These are phyloP conservation scores for Oikopleura dioica DNA, from an alignment of 23 tunicate species.

Conservation along the genomic window DNA sequence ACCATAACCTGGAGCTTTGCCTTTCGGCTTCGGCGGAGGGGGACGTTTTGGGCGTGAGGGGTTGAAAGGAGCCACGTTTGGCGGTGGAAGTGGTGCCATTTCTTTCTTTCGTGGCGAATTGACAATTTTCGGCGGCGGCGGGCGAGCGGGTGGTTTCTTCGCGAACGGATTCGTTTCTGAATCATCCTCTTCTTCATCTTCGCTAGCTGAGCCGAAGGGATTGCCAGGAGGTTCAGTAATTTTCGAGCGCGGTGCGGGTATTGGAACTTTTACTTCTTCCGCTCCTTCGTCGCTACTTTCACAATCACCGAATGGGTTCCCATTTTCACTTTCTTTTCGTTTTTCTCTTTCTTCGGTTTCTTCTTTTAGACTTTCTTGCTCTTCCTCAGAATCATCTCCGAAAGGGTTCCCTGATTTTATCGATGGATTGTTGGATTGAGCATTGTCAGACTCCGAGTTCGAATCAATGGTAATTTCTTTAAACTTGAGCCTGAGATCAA, in stretches of 20 bases:
- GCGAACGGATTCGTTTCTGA: neutral
- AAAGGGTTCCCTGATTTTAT: too few species aligned
- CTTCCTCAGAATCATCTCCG: too few species aligned
- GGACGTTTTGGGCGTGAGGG: conserved; percentile 4
- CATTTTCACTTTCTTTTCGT: neutral
- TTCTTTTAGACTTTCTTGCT: neutral
- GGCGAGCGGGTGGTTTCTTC: neutral
- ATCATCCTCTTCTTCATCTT: neutral
- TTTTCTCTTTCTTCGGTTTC: neutral
- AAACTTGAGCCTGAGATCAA: too few species aligned
- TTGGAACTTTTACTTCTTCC: neutral
- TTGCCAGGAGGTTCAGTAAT: neutral
- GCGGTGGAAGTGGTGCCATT: conserved; percentile 5
- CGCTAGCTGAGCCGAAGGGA: neutral
- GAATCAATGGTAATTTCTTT: too few species aligned
- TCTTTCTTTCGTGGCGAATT: neutral
- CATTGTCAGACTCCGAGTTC: too few species aligned
- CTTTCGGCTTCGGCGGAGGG: conserved; percentile 9
- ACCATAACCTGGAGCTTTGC: neutral
- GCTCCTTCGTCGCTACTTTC: neutral
- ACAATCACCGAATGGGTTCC: neutral
- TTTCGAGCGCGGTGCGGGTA: too few species aligned
- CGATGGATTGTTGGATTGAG: too few species aligned
- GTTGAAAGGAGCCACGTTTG: neutral
- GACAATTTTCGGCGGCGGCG: neutral